phyloP scores from a whole-genome alignment of 2,888 invertebrate genomes.

The Nephrotoma appendiculata region DNA sequence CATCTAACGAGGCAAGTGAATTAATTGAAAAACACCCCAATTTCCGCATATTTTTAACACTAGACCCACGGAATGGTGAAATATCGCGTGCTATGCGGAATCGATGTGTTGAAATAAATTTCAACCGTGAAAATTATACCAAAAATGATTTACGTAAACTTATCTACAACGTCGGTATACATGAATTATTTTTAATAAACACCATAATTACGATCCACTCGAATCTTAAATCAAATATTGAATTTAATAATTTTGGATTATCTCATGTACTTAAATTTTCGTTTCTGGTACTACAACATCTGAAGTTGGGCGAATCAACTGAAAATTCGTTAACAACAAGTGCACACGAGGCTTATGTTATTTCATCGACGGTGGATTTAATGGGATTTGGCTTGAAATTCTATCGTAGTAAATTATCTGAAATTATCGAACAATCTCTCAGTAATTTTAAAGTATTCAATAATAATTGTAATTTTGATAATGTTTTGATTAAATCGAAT shows the following conservation, averaged over 20 bases:
- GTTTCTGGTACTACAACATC: slow-evolving; percentile 25
- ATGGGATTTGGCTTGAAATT: slow-evolving; percentile 28
- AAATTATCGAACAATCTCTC: slow-evolving; percentile 21
- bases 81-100: slow-evolving; percentile 98
- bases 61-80: slow-evolving; percentile 91
- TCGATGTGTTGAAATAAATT: slow-evolving; percentile 77
- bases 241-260: slow-evolving; percentile 25
- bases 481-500: slow-evolving; percentile 21
- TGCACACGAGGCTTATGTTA: slow-evolving; percentile 30
- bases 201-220: slow-evolving; percentile 36
- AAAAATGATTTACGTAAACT: slow-evolving; percentile 38
- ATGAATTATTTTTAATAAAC: slow-evolving; percentile 28
- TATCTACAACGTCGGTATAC: slow-evolving; percentile 36
- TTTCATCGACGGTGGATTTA: slow-evolving; percentile 25
- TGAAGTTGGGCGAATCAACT: slow-evolving; percentile 23
- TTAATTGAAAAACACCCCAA: slow-evolving; percentile 71
- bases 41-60: slow-evolving; percentile 86
- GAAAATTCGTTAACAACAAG: slow-evolving; percentile 26
- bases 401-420: slow-evolving; percentile 27
- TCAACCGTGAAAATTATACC: slow-evolving; percentile 28
- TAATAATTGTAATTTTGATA: slow-evolving; percentile 17
- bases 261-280: slow-evolving; percentile 28
- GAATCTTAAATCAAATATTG: slow-evolving; percentile 21
- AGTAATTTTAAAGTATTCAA: not conserved
- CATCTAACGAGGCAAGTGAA: slow-evolving; percentile 46